Percentiles rank a stretch among this genome's conserved stretches.
These are phyloP conservation scores for Tyria jacobaeae DNA, from an alignment of 2,888 invertebrate genomes.

Conservation along the genomic window DNA sequence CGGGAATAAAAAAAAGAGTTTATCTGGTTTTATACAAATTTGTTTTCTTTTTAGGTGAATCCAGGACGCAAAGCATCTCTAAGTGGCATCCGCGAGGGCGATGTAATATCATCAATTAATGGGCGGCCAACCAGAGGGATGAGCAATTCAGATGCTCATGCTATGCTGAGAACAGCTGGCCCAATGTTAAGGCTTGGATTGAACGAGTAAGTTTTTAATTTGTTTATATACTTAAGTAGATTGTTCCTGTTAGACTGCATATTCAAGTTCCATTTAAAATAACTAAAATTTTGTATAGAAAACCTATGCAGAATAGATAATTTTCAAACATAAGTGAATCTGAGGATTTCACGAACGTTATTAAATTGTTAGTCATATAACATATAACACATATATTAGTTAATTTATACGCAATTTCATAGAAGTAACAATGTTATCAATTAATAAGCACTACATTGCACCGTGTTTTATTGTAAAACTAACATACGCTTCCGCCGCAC, in stretches of 20 bases:
- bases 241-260: neutral
- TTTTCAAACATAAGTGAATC: too few relatives aligned
- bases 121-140: constrained; percentile 89
- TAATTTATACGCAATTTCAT: too few relatives aligned
- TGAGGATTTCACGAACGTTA: too few relatives aligned
- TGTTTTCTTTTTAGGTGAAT: constrained; percentile 89
- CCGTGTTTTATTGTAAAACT: too few relatives aligned
- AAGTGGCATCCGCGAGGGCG: constrained; percentile 93
- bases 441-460: too few relatives aligned
- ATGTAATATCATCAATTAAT: constrained; percentile 93
- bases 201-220: constrained; percentile 88
- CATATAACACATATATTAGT: too few relatives aligned
- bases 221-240: neutral
- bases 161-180: constrained; percentile 90
- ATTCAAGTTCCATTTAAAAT: neutral
- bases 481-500: too few relatives aligned
- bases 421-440: too few relatives aligned
- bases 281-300: neutral
- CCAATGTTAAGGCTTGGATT: constrained; percentile 89
- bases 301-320: too few relatives aligned
- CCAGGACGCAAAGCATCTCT: constrained; percentile 94
- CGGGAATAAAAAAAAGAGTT: too few relatives aligned
- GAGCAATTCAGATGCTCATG: constrained; percentile 91
- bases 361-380: too few relatives aligned
- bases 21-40: too few relatives aligned